A percentile compares a stretch with the other conserved stretches of the same genome.
phyloP scores from a whole-genome alignment of 1,140 invertebrate genomes.

The Anoplolepis gracilipes region DNA sequence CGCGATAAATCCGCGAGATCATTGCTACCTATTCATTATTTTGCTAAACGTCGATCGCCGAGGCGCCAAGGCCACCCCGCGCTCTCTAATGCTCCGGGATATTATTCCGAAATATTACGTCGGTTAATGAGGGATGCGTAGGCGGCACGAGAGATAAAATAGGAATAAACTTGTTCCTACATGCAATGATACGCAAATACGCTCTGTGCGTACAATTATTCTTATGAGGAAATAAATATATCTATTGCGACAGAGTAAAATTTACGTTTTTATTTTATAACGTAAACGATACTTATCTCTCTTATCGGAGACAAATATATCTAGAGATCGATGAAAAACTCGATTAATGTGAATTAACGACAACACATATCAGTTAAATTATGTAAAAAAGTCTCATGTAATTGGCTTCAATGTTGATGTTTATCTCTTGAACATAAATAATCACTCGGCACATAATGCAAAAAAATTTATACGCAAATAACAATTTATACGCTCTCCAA shows the following conservation, averaged over 20 bases:
- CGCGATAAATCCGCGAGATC: conserved; percentile 73
- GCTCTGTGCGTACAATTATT: not conserved
- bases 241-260: not conserved
- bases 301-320: not conserved
- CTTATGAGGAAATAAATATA: conserved; percentile 2
- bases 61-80: conserved; percentile 76
- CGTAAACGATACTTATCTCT: not conserved
- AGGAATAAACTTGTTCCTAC: not conserved
- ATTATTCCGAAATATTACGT: conserved; percentile 76
- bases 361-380: not conserved
- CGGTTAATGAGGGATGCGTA: conserved; percentile 60
- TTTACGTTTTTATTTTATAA: not conserved
- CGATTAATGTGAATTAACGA: not conserved
- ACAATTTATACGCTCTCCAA: not conserved
- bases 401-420: conserved; percentile 1
- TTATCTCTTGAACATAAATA: not conserved
- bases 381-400: not conserved
- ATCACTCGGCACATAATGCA: not conserved
- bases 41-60: conserved; percentile 76
- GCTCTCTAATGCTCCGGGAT: conserved; percentile 38
- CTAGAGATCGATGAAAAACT: not conserved
- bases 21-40: conserved; percentile 81
- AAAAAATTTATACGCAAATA: not conserved
- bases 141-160: conserved; percentile 35
- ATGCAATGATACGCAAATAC: not conserved